These are phyloP conservation scores for Pycnomerus fuliginosus DNA, from an alignment of 2,888 invertebrate genomes.

Conservation along the genomic window DNA sequence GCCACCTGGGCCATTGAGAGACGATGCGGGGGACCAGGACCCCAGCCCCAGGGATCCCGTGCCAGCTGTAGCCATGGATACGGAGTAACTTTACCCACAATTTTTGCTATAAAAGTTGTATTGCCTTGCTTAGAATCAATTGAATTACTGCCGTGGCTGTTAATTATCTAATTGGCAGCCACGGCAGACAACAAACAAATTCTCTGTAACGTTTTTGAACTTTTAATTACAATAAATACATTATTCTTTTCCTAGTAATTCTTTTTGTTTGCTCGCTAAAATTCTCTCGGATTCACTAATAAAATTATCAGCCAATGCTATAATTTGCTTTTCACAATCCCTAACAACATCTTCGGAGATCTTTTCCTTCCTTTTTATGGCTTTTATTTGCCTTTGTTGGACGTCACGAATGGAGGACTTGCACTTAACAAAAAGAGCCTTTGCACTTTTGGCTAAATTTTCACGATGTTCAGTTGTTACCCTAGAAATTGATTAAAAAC, in stretches of 20 bases:
- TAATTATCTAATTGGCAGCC: constrained; percentile 28
- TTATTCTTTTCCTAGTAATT: constrained; percentile 64
- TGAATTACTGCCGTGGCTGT: constrained; percentile 45
- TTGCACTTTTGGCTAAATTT: constrained; percentile 84
- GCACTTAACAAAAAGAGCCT: constrained; percentile 74
- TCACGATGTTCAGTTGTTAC: constrained; percentile 94
- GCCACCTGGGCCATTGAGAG: constrained; percentile 37
- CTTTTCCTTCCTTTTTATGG: constrained; percentile 67
- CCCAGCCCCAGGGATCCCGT: constrained; percentile 51
- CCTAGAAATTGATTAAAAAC: too few species aligned
- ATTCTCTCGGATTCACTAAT: constrained; percentile 64
- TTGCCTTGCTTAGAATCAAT: constrained; percentile 16
- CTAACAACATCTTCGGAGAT: constrained; percentile 70
- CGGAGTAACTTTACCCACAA: constrained; percentile 44
- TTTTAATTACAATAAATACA: constrained; percentile 1
- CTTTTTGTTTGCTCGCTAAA: constrained; percentile 70
- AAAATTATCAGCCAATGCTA: constrained; percentile 67
- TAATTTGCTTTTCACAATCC: constrained; percentile 69
- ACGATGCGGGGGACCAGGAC: constrained; percentile 50
- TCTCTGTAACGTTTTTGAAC: too few species aligned
- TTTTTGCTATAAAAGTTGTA: background rate
- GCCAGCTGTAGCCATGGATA: constrained; percentile 57
- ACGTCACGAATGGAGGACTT: constrained; percentile 74
- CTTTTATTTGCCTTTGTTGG: constrained; percentile 71
- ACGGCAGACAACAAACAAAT: constrained; percentile 36